Evolutionary conservation across 1,140 invertebrate species (phyloP).

Genomic region (Portunus trituberculatus): DNA sequence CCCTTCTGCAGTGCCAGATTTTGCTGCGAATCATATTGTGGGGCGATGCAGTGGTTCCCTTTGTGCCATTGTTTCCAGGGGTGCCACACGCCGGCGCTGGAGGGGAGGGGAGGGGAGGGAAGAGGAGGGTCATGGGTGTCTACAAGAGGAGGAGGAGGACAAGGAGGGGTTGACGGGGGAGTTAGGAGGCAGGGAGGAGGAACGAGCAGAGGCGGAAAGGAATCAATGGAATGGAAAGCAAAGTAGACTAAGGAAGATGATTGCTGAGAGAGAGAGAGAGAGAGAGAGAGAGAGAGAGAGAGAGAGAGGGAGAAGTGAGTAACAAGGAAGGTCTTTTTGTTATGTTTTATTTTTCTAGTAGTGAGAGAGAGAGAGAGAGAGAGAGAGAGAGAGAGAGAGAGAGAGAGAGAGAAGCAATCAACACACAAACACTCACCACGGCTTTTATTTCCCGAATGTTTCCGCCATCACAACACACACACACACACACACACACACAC

Average conservation of each 20-base stretch:
- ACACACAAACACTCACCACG: not conserved
- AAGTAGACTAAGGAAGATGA: not conserved
- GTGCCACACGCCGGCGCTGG: too few species aligned
- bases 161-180: too few species aligned
- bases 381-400: too few species aligned
- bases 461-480: too few species aligned
- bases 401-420: not conserved
- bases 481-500: too few species aligned
- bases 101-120: too few species aligned
- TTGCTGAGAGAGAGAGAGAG: constrained; percentile 15
- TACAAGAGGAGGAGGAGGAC: not conserved
- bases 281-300: constrained; percentile 20
- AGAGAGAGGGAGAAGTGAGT: not conserved
- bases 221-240: not conserved
- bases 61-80: constrained; percentile 16
- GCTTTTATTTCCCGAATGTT: not conserved
- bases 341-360: too few species aligned
- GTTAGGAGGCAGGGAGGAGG: not conserved
- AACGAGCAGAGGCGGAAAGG: not conserved
- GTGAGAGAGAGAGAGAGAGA: not conserved
- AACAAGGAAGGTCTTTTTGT: not conserved
- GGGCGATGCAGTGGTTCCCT: not conserved
- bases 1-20: not conserved
- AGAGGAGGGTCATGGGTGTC: too few species aligned
- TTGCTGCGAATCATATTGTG: not conserved